Evolutionary conservation across 23 tunicate genomes (phyloP).

Genomic region (Halocynthia aurantium): DNA sequence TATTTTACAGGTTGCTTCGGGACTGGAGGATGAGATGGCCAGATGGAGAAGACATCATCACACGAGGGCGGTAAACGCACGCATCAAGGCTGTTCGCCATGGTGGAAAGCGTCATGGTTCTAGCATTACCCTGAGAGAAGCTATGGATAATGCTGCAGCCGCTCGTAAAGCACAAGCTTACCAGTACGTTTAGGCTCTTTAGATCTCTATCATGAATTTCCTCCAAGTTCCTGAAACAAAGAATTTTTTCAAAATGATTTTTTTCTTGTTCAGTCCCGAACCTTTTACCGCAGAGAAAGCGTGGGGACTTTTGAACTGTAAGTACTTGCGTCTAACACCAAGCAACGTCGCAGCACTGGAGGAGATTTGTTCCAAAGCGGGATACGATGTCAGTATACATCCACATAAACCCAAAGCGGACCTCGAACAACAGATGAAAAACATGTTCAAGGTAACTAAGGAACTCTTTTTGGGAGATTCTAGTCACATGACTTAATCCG

Average conservation of each 20-base stretch:
- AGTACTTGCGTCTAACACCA: constrained; percentile 57
- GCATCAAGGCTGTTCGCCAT: constrained; percentile 64
- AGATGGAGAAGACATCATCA: constrained; percentile 46
- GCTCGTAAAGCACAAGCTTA: constrained; percentile 39
- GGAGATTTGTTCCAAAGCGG: constrained; percentile 54
- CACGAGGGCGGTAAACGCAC: constrained; percentile 65
- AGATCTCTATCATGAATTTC: background rate
- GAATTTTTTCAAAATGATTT: background rate
- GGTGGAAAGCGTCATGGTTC: constrained; percentile 45
- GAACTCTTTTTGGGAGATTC: too few species aligned
- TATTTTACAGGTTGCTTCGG: constrained; percentile 12
- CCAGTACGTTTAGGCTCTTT: constrained; percentile 19
- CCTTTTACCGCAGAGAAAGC: constrained; percentile 48
- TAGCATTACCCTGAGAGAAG: constrained; percentile 42
- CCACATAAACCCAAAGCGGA: constrained; percentile 28
- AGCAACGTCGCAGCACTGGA: constrained; percentile 63
- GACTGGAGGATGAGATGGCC: constrained; percentile 48
- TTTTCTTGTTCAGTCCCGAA: constrained; percentile 23
- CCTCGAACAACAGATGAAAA: constrained; percentile 5
- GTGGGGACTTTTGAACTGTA: constrained; percentile 66
- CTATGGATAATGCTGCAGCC: constrained; percentile 53
- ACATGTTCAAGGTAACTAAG: constrained; percentile 21
- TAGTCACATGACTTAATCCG: too few species aligned
- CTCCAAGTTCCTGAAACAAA: background rate
- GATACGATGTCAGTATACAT: constrained; percentile 52